Percentiles rank a stretch among this genome's conserved stretches.
Evolutionary conservation across 2,113 vertebrate species (phyloP).

Genomic region (Phalacrocorax carbo): DNA sequence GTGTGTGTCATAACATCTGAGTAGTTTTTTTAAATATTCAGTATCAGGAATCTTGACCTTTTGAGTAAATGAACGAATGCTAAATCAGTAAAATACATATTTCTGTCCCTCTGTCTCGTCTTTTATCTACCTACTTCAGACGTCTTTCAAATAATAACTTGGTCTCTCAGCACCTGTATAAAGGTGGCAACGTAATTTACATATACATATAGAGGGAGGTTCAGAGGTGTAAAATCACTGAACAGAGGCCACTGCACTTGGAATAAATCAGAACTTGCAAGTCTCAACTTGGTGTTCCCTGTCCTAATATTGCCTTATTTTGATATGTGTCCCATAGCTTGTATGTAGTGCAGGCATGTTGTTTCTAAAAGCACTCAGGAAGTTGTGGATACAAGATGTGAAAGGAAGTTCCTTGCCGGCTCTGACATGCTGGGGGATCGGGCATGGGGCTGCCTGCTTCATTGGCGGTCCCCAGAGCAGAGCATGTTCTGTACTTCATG

Average conservation of each 20-base stretch:
- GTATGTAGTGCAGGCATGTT: neutral
- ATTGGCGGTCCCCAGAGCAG: neutral
- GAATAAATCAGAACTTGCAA: neutral
- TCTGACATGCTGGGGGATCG: accelerated
- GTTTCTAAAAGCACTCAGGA: neutral
- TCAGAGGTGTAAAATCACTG: neutral
- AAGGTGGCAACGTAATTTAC: neutral
- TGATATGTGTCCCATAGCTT: neutral
- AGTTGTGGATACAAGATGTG: neutral
- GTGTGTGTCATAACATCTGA: neutral
- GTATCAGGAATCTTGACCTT: neutral
- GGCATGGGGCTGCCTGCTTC: neutral
- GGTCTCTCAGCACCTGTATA: neutral
- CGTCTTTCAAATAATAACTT: neutral
- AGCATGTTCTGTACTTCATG: neutral
- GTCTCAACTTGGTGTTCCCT: neutral
- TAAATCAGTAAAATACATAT: neutral
- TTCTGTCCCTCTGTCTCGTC: neutral
- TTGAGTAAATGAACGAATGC: neutral
- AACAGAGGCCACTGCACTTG: neutral
- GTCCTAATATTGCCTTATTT: neutral
- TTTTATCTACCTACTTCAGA: neutral
- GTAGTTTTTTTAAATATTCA: neutral
- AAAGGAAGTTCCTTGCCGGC: neutral
- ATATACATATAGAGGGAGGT: neutral